Evolutionary conservation across 1,140 invertebrate genomes (phyloP).

Genomic region (Brachionus sp.): DNA sequence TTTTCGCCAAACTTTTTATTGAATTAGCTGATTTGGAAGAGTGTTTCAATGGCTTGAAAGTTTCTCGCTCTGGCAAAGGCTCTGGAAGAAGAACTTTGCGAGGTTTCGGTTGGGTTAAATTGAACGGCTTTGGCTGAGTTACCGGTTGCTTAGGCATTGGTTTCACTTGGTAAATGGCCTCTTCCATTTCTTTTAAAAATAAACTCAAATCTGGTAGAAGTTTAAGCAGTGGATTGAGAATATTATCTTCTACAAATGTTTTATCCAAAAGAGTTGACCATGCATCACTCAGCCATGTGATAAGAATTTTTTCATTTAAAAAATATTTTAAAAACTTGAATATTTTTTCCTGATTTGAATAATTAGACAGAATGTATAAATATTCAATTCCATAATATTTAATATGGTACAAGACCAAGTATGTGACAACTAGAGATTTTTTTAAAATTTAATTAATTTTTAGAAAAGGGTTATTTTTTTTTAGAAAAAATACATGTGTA

Average conservation of each 20-base stretch:
- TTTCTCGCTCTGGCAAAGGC: neutral
- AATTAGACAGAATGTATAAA: neutral
- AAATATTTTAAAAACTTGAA: slow-evolving; percentile 56
- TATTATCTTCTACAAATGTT: slow-evolving; percentile 53
- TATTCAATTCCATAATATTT: slow-evolving; percentile 37
- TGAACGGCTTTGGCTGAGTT: slow-evolving; percentile 19
- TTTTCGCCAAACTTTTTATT: neutral
- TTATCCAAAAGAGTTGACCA: slow-evolving; percentile 56
- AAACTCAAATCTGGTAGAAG: neutral
- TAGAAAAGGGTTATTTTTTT: neutral
- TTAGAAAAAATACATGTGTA: neutral
- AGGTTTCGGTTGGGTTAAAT: neutral
- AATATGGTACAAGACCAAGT: slow-evolving; percentile 4
- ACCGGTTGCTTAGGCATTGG: neutral
- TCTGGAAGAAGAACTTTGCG: slow-evolving; percentile 30
- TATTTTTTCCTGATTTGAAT: slow-evolving; percentile 26
- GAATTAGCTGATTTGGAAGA: neutral
- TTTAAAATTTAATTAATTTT: neutral
- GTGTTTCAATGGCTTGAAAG: neutral
- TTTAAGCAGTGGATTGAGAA: slow-evolving; percentile 51
- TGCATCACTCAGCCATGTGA: slow-evolving; percentile 57
- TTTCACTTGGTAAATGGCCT: neutral
- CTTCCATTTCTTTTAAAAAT: neutral
- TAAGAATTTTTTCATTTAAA: slow-evolving; percentile 55
- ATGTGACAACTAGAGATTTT: neutral